phyloP scores from a whole-genome alignment of 1,140 invertebrate genomes.

The Oryctes rhinoceros region DNA sequence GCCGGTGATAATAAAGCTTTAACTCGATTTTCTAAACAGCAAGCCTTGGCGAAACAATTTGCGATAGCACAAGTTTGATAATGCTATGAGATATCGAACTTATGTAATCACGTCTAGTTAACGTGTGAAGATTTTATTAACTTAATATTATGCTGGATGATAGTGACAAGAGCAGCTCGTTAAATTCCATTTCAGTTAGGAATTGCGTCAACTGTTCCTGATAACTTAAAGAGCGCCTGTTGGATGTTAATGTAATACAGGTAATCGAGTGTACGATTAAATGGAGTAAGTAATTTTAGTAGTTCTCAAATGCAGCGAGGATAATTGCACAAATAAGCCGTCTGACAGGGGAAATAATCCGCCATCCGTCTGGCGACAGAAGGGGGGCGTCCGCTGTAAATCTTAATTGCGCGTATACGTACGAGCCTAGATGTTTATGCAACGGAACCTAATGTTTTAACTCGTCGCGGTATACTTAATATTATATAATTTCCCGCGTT shows the following conservation, averaged over 20 bases:
- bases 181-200: conserved; percentile 23
- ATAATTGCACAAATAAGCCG: conserved; percentile 30
- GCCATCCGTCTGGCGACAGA: conserved; percentile 9
- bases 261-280: conserved; percentile 24
- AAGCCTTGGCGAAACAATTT: not conserved
- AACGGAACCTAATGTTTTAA: conserved; percentile 29
- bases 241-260: conserved; percentile 23
- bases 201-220: conserved; percentile 24
- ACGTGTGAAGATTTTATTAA: conserved; percentile 19
- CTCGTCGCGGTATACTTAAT: conserved; percentile 21
- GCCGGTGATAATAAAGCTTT: not conserved
- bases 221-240: conserved; percentile 21
- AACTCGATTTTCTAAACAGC: not conserved
- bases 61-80: not conserved
- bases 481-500: conserved; percentile 31
- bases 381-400: not conserved
- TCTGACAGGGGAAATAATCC: not conserved
- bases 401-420: conserved; percentile 17
- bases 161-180: not conserved
- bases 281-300: conserved; percentile 24
- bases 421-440: conserved; percentile 15
- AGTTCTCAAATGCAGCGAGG: conserved; percentile 22
- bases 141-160: not conserved
- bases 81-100: not conserved
- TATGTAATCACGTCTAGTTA: not conserved